These are phyloP conservation scores for Pseudomyrmex cubaensis DNA, from an alignment of 1,140 invertebrate species.

Conservation along the genomic window DNA sequence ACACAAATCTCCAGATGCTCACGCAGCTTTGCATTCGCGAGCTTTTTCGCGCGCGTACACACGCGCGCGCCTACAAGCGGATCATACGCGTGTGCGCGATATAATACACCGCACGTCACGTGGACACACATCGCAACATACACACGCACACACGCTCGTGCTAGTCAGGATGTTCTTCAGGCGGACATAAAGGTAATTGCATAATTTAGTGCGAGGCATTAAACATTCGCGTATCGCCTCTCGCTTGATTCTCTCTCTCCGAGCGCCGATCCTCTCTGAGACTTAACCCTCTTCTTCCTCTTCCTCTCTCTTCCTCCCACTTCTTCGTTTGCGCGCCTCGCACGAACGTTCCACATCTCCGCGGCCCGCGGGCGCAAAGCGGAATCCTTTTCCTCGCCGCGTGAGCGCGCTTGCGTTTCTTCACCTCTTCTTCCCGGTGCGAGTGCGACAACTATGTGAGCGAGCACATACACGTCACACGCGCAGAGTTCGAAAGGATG, in stretches of 20 bases:
- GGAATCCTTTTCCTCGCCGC: constrained; percentile 37
- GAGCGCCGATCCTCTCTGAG: constrained; percentile 11
- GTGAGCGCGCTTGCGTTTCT: constrained; percentile 44
- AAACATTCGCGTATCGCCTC: constrained; percentile 72
- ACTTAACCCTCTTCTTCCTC: neutral
- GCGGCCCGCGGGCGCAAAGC: constrained; percentile 30
- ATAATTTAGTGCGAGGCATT: constrained; percentile 78
- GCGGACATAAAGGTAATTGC: constrained; percentile 77
- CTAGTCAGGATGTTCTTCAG: constrained; percentile 64
- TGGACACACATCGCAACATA: neutral
- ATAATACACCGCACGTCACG: constrained; percentile 13
- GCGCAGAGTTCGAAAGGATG: constrained; percentile 9
- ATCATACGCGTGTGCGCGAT: constrained; percentile 21
- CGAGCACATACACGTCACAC: constrained; percentile 2
- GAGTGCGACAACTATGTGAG: neutral
- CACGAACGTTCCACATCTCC: constrained; percentile 51
- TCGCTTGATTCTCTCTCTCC: constrained; percentile 45
- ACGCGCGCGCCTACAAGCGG: neutral
- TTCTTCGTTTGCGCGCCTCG: constrained; percentile 40
- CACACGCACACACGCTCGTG: neutral
- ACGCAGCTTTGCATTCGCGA: constrained; percentile 10
- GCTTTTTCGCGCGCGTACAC: neutral
- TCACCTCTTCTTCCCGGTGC: constrained; percentile 30
- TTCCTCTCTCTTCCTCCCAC: neutral
- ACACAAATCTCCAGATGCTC: too few relatives aligned